phyloP scores from a whole-genome alignment of 2,113 vertebrate genomes.

The Theropithecus gelada region DNA sequence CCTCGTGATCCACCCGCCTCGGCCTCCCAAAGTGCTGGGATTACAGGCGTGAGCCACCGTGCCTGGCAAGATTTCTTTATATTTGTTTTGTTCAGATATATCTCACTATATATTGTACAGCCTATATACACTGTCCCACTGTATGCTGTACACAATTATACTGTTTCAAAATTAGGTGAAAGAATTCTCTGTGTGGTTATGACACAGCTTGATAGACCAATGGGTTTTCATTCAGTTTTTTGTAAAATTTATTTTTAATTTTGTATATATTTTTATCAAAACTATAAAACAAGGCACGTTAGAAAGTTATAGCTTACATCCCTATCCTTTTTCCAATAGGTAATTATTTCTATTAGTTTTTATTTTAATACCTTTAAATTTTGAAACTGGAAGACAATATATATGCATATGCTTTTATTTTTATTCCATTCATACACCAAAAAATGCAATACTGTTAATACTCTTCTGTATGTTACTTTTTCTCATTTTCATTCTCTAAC shows the following conservation, averaged over 20 bases:
- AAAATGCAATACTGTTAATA: not conserved
- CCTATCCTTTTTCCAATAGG: not conserved
- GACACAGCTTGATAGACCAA: not conserved
- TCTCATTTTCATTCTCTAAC: not conserved
- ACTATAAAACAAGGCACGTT: not conserved
- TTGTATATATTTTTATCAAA: not conserved
- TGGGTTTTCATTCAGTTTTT: not conserved
- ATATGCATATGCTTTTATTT: not conserved
- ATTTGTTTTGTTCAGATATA: not conserved
- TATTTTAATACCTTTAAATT: not conserved
- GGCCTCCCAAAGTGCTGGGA: too few relatives aligned
- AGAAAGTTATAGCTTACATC: not conserved
- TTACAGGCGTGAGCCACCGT: too few relatives aligned
- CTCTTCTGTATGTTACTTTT: not conserved
- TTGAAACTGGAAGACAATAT: not conserved
- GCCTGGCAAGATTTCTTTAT: not conserved
- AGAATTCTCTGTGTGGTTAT: not conserved
- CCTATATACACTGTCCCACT: not conserved
- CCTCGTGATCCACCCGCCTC: too few relatives aligned
- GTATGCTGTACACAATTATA: not conserved
- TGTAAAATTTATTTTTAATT: not conserved
- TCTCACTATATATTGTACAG: not conserved
- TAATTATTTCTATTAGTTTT: not conserved
- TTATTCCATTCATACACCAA: not conserved
- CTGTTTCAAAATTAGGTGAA: not conserved